Base-by-base conservation (phyloP, 2,888 invertebrate genomes). In the Plemyria rubiginata region DNA sequence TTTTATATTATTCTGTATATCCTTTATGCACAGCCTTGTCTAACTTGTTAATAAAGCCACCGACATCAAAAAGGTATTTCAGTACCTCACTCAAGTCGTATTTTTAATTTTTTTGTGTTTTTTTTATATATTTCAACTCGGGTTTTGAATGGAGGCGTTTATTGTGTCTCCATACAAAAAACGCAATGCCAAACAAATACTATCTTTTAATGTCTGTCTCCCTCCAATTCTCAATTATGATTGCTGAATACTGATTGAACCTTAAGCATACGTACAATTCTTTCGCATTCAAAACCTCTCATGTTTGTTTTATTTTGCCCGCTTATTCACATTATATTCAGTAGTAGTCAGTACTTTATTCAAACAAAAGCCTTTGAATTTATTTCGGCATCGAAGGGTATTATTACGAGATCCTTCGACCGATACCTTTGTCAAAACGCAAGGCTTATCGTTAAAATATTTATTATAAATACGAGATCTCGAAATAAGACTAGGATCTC, bases 401-500 rank as follows among this genome's bases (percentile, higher is more conserved):
- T 86, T 83, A 87, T 86, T 87, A 86, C 55, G 66, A 74, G 77
- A 78, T 79, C 71, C 75, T 71, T 74, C 66, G 72, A 70, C 62
- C 72, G 73, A 73, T 72, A 75, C 73, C 72, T 72, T 75, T 77
- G 77, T 74, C 73, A 71, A 73, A 76, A 75, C 72, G 73, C 72
- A 72, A 71, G 70, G 66, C 65, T 56, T 72, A 72, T 70, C 72
- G 68, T 66, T 70, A 57, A 67, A 68, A 69, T 63, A 65, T 68
- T 57, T 68, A 16, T 11, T 6, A 9, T 70, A 28, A 40, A 70
- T 67, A 67, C 66, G n/a, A 70, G 60, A 65, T 62, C 60, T 55
- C 56, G 64, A 60, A 60, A 56, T 51, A 46, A 58, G 55, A 64
- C 60, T 48, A 48, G 46, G 45, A 55, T 62, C 41, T 65, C 52